Evolutionary conservation across 2,888 invertebrate species (phyloP), one percentile per base, ranked within the genome.

Genomic region (Tribolium freemani): DNA sequence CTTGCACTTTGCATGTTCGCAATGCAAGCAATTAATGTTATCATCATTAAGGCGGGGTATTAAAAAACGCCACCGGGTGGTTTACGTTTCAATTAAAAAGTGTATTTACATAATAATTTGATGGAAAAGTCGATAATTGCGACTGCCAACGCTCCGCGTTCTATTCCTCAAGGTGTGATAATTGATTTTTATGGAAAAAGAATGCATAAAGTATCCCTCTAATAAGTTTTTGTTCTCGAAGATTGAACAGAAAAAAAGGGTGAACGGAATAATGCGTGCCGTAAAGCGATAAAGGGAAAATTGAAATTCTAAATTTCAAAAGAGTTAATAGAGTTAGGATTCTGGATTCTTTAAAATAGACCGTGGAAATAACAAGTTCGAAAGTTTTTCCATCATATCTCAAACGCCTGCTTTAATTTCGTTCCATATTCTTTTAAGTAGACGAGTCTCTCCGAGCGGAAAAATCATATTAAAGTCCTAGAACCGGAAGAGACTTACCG

Each of bases 301-400:
- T 85, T 85, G 84, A 84, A 85, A 85, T 84, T 85, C 82, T 80
- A 83, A 82, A 80, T 84, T 84, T 83, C 82, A 81, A 84, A 84
- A 81, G 83, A 83, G 83, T 84, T 84, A 84, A 84, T 84, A 81
- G 83, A 83, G 79, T 83, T 79, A 70, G 76, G 79, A 76, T 78
- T 76, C 74, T 67, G 60, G 70, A 79, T 78, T 76, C 76, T 77
- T 74, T 77, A 75, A 80, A 80, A 81, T 79, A 80, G 75, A 78
- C 75, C 80, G 75, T 78, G 75, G 77, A 80, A 80, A 79, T 81
- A 82, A 80, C 80, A 80, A 82, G 81, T 81, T 81, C 72, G 71
- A 78, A 82, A 81, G 79, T 81, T 83, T 83, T 81, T 78, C 81
- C 80, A 79, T 82, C 82, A 81, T 82, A 81, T 81, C 80, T 80